Evolutionary conservation across 64 coral and sea anemone genomes (phyloP), one percentile per base, ranked within the genome.

Genomic region (Montipora sp.): DNA sequence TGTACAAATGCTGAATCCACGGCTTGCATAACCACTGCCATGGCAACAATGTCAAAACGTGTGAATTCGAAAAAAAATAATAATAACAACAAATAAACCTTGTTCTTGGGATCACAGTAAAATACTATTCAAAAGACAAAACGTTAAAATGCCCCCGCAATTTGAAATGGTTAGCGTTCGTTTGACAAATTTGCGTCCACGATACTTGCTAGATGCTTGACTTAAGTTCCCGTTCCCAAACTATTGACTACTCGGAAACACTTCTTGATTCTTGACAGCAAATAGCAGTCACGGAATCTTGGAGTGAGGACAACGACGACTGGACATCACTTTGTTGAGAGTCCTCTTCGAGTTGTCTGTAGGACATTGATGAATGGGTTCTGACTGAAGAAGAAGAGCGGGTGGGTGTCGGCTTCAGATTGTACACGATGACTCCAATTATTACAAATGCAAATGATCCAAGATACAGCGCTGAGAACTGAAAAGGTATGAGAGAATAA

Each of bases 381-480:
- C 7, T 11, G 11, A 70, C 46, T 48, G 66, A 21, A 43, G 87
- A 53, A 13, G 8, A 2, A 5, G 83, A 55, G 47, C 66, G 45
- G 4, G 22, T 81, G 21, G 92, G 83, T 8, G 88, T 92, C 7
- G 95, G 88, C 58, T 79, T 98, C 49, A 87, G 75, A 51, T 98
- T 98, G 89, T 98, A 98, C 47, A 92, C 75, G 7, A 88, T 75
- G 13, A 98, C 73, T 1, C 95, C 95, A 68, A 84, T 20, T 50
- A 98, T 77, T n/a, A 94, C 74, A 74, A 98, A 77, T 2, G 84
- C 80, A 16, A 98, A 94, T 5, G 95, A 93, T 82, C 90, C 71
- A 77, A 98, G 91, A 78, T 98, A 98, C 4, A 98, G 78, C 16
- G 87, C 58, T n/a, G 95, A 98, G 67, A 98, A 98, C 95, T 98